Evolutionary conservation across 2,797 vertebrate species (phyloP).

Genomic region (Aulostomus chinensis): DNA sequence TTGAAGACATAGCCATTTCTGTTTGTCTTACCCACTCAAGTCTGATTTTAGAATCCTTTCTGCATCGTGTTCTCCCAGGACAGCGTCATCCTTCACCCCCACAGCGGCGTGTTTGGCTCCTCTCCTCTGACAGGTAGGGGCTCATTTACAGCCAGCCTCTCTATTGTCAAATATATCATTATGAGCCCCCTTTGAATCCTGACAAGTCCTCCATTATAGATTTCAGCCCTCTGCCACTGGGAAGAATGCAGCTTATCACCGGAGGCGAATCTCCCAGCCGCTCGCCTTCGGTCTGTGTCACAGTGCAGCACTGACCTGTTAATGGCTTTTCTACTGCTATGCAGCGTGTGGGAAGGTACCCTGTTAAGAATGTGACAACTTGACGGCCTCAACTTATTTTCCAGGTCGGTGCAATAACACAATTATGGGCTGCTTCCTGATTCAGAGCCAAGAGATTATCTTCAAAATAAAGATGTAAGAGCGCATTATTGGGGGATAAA

Average conservation of each 20-base stretch:
- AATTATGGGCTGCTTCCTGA: slow-evolving; percentile 17
- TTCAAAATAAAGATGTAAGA: background rate
- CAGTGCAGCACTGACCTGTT: slow-evolving; percentile 51
- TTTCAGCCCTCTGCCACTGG: slow-evolving; percentile 41
- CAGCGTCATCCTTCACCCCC: too few species aligned
- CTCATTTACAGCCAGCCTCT: slow-evolving; percentile 65
- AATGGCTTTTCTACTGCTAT: slow-evolving; percentile 51
- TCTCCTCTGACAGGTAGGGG: slow-evolving; percentile 51
- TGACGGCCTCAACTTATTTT: slow-evolving; percentile 16
- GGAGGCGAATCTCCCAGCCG: slow-evolving; percentile 65
- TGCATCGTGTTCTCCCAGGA: background rate
- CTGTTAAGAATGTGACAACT: slow-evolving; percentile 50
- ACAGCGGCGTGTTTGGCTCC: slow-evolving; percentile 32
- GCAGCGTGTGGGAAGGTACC: slow-evolving; percentile 25
- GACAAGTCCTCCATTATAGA: slow-evolving; percentile 69
- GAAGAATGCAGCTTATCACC: slow-evolving; percentile 62
- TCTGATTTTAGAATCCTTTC: slow-evolving; percentile 18
- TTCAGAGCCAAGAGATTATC: slow-evolving; percentile 7
- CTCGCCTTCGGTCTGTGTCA: too few species aligned
- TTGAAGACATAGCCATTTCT: too few species aligned
- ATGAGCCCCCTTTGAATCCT: slow-evolving; percentile 60
- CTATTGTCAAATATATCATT: slow-evolving; percentile 72
- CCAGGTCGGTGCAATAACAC: background rate
- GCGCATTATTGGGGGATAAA: background rate
- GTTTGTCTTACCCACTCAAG: background rate